Evolutionary conservation across 2,113 vertebrate genomes (phyloP).

Genomic region (Macroglossus sobrinus): DNA sequence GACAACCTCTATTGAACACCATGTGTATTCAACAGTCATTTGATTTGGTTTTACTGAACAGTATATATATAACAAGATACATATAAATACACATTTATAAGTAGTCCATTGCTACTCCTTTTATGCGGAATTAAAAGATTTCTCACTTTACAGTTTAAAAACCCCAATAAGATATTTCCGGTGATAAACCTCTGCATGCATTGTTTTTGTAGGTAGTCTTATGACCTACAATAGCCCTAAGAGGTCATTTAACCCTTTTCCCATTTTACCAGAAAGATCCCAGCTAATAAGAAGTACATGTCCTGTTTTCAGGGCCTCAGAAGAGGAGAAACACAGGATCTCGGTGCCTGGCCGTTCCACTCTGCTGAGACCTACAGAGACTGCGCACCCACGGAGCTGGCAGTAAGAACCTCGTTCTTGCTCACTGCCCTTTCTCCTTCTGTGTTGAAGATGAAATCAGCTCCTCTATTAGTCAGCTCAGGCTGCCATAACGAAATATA

Average conservation of each 20-base stretch:
- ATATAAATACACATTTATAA: conserved; percentile 42
- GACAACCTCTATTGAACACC: not conserved
- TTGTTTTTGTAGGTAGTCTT: not conserved
- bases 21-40: not conserved
- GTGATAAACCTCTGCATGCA: not conserved
- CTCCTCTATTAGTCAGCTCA: no score
- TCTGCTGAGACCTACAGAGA: not conserved
- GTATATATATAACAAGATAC: conserved; percentile 22
- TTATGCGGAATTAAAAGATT: conserved; percentile 4
- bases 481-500: not conserved
- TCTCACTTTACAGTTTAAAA: not conserved
- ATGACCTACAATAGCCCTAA: not conserved
- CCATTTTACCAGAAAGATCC: not conserved
- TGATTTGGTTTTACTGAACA: conserved; percentile 44
- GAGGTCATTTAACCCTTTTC: not conserved
- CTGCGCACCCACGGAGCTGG: not conserved
- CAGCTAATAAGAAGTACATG: not conserved
- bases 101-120: not conserved
- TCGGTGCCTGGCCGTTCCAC: not conserved
- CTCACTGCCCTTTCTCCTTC: no score
- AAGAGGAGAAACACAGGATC: not conserved
- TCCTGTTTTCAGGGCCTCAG: not conserved
- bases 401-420: accelerated
- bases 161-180: not conserved
- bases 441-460: not conserved